A percentile compares a stretch with the other conserved stretches of the same genome.
Evolutionary conservation across 2,113 vertebrate genomes (phyloP).

Genomic region (Melospiza melodia): DNA sequence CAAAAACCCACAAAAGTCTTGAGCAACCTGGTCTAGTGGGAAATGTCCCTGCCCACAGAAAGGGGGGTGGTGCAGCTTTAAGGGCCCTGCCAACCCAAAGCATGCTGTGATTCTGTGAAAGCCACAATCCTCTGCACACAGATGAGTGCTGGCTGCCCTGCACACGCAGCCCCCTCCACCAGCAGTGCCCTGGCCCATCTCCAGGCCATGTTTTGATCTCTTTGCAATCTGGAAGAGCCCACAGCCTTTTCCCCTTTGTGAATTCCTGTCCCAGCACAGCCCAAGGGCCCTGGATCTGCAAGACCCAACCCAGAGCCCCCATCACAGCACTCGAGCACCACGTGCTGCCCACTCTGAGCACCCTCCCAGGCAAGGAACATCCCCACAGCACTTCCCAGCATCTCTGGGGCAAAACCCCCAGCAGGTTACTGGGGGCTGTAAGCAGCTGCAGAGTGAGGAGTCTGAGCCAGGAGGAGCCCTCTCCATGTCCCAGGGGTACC

Average conservation of each 20-base stretch:
- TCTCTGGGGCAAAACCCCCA: fast-evolving
- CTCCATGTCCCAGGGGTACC: background rate
- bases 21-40: background rate
- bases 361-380: background rate
- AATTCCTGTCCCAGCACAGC: fast-evolving
- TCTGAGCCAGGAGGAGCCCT: background rate
- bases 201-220: background rate
- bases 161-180: fast-evolving
- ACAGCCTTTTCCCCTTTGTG: background rate
- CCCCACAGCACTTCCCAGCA: background rate
- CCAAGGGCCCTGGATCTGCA: background rate
- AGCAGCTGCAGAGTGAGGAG: background rate
- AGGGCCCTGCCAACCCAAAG: background rate
- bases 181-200: background rate
- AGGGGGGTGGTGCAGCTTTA: background rate
- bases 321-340: fast-evolving
- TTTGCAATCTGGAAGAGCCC: background rate
- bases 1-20: background rate
- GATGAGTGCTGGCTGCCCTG: background rate
- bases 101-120: background rate
- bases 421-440: background rate
- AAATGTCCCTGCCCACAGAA: background rate
- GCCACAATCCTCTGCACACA: background rate
- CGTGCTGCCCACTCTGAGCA: fast-evolving
- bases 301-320: background rate